Evolutionary conservation across 2,888 invertebrate genomes (phyloP).

Genomic region (Apodemia hepburni): DNA sequence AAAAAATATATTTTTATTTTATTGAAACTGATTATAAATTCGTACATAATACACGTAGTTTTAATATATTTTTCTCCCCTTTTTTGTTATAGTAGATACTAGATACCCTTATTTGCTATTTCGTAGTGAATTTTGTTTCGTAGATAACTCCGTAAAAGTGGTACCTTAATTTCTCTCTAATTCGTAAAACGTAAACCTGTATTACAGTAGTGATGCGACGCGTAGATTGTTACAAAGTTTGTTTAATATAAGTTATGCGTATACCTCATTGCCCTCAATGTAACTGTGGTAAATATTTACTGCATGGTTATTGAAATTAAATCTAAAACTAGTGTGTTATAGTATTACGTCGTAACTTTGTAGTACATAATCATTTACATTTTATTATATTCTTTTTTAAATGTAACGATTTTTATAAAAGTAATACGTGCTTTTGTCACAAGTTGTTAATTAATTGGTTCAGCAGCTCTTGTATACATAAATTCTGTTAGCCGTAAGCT

Average conservation of each 20-base stretch:
- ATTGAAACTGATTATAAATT: not conserved
- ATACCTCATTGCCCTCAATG: slow-evolving; percentile 19
- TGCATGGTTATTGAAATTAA: slow-evolving; percentile 21
- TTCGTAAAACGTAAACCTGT: slow-evolving; percentile 34
- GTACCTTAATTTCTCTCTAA: slow-evolving; percentile 73
- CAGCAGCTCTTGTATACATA: no score
- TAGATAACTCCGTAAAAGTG: slow-evolving; percentile 61
- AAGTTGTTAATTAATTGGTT: no score
- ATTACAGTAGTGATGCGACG: slow-evolving; percentile 1
- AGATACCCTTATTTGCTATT: slow-evolving; percentile 21
- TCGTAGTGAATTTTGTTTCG: slow-evolving; percentile 25
- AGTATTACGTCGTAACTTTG: not conserved
- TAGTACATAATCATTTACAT: not conserved
- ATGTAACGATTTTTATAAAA: no score
- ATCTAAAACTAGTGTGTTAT: slow-evolving; percentile 12
- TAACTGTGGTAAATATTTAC: slow-evolving; percentile 11
- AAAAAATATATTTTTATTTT: not conserved
- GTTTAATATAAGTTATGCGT: slow-evolving; percentile 71
- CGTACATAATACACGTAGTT: not conserved
- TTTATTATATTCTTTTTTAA: not conserved
- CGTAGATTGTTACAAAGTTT: slow-evolving; percentile 36
- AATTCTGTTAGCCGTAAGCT: no score
- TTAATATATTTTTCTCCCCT: not conserved
- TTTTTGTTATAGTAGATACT: slow-evolving; percentile 21
- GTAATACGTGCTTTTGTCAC: no score